Conservation (phyloP, 2,888 invertebrate species). For the Pinctada fucata region DNA sequence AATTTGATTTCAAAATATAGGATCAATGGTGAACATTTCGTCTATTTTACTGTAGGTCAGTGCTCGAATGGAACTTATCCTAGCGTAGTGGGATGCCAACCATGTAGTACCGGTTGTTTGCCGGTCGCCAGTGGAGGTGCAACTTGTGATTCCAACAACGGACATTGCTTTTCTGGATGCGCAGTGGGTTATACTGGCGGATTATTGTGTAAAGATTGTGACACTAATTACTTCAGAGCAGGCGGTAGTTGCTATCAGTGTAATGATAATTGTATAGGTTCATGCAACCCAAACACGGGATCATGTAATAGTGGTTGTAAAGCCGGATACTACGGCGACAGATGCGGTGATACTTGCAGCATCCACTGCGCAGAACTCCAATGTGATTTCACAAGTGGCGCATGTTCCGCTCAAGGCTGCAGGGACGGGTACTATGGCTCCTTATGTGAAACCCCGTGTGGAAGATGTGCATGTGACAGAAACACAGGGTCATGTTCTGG, state of each 20-base stretch:
- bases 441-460: slow-evolving; percentile 16
- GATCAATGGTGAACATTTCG: too few species aligned
- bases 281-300: slow-evolving; percentile 32
- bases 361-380: slow-evolving; percentile 5
- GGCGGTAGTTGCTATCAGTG: slow-evolving; percentile 18
- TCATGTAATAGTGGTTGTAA: slow-evolving; percentile 35
- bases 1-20: too few species aligned
- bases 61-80: too few species aligned
- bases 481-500: slow-evolving; percentile 15
- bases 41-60: too few species aligned
- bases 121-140: not conserved
- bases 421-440: slow-evolving; percentile 24
- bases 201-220: slow-evolving; percentile 22
- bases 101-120: slow-evolving; percentile 16
- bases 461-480: slow-evolving; percentile 16
- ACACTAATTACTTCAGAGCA: slow-evolving; percentile 24
- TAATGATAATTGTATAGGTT: slow-evolving; percentile 21
- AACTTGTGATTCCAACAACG: slow-evolving; percentile 11
- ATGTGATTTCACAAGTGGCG: slow-evolving; percentile 22
- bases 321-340: slow-evolving; percentile 30
- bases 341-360: slow-evolving; percentile 31
- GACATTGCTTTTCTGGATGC: slow-evolving; percentile 24
- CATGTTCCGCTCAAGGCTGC: slow-evolving; percentile 22
- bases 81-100: too few species aligned
- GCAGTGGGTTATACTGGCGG: slow-evolving; percentile 14